These are phyloP conservation scores for Gymnoscopelus microlampas DNA, from an alignment of 2,797 vertebrate genomes.

Conservation along the genomic window DNA sequence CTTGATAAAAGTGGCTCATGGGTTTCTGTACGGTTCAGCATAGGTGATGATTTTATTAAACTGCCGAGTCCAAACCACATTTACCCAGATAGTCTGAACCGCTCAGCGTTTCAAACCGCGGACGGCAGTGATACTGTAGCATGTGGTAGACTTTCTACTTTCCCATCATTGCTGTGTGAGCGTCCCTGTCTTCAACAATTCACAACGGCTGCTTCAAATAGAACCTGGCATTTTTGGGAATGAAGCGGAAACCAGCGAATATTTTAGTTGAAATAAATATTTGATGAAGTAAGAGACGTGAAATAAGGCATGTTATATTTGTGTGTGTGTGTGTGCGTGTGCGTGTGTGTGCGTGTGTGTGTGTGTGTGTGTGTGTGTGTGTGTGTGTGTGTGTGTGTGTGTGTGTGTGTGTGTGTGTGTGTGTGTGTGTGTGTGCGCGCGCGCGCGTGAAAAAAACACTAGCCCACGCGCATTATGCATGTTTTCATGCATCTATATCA, in stretches of 20 bases:
- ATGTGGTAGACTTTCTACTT: background rate
- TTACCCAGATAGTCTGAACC: constrained; percentile 34
- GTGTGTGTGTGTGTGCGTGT: constrained; percentile 15
- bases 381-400: constrained; percentile 23
- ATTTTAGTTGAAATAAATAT: constrained; percentile 62
- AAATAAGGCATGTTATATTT: constrained; percentile 38
- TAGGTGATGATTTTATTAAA: constrained; percentile 45
- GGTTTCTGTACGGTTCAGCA: background rate
- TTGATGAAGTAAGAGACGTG: constrained; percentile 59
- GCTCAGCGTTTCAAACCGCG: too few relatives aligned
- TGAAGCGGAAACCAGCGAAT: constrained; percentile 55
- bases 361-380: background rate
- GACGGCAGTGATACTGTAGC: too few relatives aligned
- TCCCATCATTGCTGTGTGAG: constrained; percentile 30
- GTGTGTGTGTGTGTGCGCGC: background rate
- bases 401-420: background rate
- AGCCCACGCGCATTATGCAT: too few relatives aligned
- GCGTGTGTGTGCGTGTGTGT: background rate
- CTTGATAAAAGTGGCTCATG: background rate
- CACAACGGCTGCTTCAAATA: constrained; percentile 57
- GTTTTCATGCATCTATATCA: too few relatives aligned
- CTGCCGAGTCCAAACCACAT: constrained; percentile 36
- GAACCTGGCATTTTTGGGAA: constrained; percentile 61
- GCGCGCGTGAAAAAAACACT: background rate
- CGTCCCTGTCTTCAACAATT: constrained; percentile 56